These are phyloP conservation scores for Acanthis flammea DNA, from an alignment of 2,797 vertebrate species.

Conservation along the genomic window DNA sequence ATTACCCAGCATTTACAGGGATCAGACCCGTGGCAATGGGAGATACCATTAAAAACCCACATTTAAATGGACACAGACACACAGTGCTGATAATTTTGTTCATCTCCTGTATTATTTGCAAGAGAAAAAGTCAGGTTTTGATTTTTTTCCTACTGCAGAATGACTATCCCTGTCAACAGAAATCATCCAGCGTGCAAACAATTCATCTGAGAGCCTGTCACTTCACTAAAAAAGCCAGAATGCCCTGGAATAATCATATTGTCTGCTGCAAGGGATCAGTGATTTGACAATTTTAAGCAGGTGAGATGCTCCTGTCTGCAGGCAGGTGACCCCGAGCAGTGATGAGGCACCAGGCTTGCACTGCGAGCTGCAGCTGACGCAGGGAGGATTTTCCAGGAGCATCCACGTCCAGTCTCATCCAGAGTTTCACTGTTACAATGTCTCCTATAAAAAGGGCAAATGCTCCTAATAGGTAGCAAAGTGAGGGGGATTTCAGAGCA, in stretches of 20 bases:
- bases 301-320: not conserved
- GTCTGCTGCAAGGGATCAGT: not conserved
- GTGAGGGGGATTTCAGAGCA: not conserved
- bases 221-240: not conserved
- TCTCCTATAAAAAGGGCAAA: not conserved
- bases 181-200: not conserved
- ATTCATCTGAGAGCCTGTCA: not conserved
- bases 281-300: not conserved
- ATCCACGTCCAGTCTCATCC: not conserved
- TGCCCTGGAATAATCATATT: not conserved
- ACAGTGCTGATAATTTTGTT: not conserved
- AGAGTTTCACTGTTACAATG: not conserved
- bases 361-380: accelerated
- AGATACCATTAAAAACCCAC: not conserved
- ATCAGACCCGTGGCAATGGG: not conserved
- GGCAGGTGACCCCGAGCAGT: not conserved
- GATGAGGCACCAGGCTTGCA: not conserved
- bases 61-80: not conserved
- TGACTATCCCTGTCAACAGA: not conserved
- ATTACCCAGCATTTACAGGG: not conserved
- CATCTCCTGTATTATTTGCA: not conserved
- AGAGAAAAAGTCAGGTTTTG: not conserved
- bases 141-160: not conserved
- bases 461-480: not conserved
- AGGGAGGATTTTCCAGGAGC: not conserved